Percentiles rank a stretch among this genome's conserved stretches.
phyloP scores from a whole-genome alignment of 92 coral and sea anemone genomes.

The Metridium senile region DNA sequence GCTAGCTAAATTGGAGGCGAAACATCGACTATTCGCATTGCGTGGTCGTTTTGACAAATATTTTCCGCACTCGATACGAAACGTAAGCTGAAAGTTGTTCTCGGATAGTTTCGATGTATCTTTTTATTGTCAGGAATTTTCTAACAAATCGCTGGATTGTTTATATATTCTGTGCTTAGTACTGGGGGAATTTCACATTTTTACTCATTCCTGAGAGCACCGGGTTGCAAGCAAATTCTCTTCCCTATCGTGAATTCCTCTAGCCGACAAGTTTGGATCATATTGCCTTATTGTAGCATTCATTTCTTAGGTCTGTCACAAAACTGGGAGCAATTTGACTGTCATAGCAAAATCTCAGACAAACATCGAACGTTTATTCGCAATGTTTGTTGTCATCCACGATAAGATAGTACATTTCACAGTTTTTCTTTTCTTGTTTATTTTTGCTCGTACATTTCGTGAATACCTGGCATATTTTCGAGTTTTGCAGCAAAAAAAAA shows the following conservation, averaged over 20 bases:
- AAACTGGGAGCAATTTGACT: conserved; percentile 2
- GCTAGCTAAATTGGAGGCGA: background rate
- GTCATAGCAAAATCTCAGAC: background rate
- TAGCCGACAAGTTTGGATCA: conserved; percentile 31
- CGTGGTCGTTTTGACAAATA: conserved; percentile 20
- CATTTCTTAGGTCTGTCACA: conserved; percentile 29
- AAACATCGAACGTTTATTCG: background rate
- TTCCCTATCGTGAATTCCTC: conserved; percentile 27
- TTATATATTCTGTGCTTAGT: background rate
- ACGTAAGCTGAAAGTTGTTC: background rate
- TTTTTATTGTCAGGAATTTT: conserved; percentile 3
- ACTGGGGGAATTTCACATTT: conserved; percentile 2
- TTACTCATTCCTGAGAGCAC: background rate
- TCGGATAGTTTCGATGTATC: background rate
- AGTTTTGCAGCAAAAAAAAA: conserved; percentile 6
- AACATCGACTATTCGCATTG: background rate
- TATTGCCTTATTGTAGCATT: conserved; percentile 21
- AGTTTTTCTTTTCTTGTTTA: conserved; percentile 34
- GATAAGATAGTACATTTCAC: conserved; percentile 30
- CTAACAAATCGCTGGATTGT: background rate
- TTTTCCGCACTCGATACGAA: background rate
- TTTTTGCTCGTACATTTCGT: conserved; percentile 39
- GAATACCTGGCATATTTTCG: conserved; percentile 31
- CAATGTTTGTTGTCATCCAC: conserved; percentile 27
- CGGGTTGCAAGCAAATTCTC: conserved; percentile 5